These are phyloP conservation scores for Cinclus mexicanus DNA, from an alignment of 2,113 vertebrate species.

Conservation along the genomic window DNA sequence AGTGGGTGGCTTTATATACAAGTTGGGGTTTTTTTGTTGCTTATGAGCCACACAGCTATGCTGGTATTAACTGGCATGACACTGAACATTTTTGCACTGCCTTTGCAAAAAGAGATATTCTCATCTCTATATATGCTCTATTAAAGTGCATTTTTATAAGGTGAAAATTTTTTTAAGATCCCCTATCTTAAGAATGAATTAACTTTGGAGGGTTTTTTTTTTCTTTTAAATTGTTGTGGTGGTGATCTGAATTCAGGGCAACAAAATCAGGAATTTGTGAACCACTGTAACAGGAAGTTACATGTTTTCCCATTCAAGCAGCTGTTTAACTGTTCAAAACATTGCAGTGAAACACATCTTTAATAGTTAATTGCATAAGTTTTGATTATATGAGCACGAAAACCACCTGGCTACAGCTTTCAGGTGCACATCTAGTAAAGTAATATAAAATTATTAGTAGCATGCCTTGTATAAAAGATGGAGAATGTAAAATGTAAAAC, in stretches of 20 bases:
- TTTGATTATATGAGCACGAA: not conserved
- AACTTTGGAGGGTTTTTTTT: not conserved
- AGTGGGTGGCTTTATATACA: constrained; percentile 16
- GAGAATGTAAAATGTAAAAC: not conserved
- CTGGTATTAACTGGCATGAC: not conserved
- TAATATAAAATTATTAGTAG: not conserved
- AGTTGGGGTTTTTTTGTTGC: not conserved
- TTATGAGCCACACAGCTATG: not conserved
- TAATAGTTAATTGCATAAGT: not conserved
- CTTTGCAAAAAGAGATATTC: not conserved
- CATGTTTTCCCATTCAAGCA: not conserved
- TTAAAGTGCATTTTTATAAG: not conserved
- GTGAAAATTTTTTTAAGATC: not conserved
- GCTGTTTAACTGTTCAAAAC: not conserved
- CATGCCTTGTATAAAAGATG: not conserved
- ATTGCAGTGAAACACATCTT: not conserved
- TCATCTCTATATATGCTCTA: not conserved
- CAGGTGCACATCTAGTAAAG: not conserved
- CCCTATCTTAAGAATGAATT: not conserved
- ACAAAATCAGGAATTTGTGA: constrained; percentile 34
- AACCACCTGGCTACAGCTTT: not conserved
- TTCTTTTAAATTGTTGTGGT: not conserved
- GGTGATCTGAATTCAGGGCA: constrained; percentile 7
- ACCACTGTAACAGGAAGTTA: not conserved
- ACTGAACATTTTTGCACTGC: not conserved